These are phyloP conservation scores for Sisor rabdophorus DNA, from an alignment of 2,113 vertebrate genomes.

Conservation along the genomic window DNA sequence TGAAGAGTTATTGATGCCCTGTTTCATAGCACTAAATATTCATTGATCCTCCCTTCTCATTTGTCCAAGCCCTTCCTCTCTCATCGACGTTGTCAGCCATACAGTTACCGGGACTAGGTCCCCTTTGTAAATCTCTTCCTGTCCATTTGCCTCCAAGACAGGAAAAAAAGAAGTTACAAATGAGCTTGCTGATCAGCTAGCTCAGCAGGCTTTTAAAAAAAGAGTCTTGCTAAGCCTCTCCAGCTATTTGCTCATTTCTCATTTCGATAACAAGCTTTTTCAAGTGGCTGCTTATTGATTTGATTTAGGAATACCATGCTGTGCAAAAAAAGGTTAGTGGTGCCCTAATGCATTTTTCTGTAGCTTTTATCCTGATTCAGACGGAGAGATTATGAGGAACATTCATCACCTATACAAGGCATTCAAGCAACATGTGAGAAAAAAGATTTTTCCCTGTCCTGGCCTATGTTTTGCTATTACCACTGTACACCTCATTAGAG, in stretches of 20 bases:
- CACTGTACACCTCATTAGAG: slow-evolving; percentile 38
- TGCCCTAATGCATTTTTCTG: slow-evolving; percentile 52
- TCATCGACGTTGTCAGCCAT: slow-evolving; percentile 13
- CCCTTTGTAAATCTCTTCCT: slow-evolving; percentile 37
- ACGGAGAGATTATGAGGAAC: slow-evolving; percentile 45
- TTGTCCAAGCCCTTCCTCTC: slow-evolving; percentile 16
- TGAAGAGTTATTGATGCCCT: slow-evolving; percentile 62
- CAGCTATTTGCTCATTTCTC: slow-evolving; percentile 58
- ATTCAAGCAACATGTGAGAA: slow-evolving; percentile 48
- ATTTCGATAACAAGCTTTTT: slow-evolving; percentile 57
- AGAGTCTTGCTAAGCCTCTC: slow-evolving; percentile 37
- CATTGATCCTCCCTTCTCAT: slow-evolving; percentile 9
- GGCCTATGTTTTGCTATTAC: slow-evolving; percentile 22
- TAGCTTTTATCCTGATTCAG: slow-evolving; percentile 50
- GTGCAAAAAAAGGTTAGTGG: slow-evolving; percentile 48
- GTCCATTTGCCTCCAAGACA: slow-evolving; percentile 57
- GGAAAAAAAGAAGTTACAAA: slow-evolving; percentile 47
- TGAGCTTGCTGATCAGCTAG: slow-evolving; percentile 54
- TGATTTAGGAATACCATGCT: slow-evolving; percentile 48
- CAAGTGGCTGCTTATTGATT: slow-evolving; percentile 59
- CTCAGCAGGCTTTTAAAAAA: slow-evolving; percentile 49
- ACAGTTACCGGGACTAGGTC: slow-evolving; percentile 13
- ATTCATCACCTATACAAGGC: slow-evolving; percentile 57
- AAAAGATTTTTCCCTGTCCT: slow-evolving; percentile 31
- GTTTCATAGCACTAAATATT: slow-evolving; percentile 44